Conservation (phyloP, 2,888 invertebrate genomes). For the Trissoscelio sp. region DNA sequence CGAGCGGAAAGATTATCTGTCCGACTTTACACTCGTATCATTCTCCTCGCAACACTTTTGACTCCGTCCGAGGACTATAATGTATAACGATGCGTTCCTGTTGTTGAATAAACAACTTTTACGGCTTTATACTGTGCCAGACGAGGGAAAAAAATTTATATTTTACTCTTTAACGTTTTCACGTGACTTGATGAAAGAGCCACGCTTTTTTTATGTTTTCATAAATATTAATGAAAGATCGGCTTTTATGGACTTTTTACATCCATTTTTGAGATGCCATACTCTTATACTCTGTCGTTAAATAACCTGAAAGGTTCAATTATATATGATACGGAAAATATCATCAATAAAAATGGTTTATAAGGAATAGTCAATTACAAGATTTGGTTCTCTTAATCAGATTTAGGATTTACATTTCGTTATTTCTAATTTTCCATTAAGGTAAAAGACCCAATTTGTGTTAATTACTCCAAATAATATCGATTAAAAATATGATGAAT, state of each 20-base stretch:
- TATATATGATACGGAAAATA: too few relatives aligned
- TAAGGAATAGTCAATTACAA: too few relatives aligned
- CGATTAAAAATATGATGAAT: too few relatives aligned
- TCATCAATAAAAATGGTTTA: too few relatives aligned
- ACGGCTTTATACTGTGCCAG: slow-evolving; percentile 8
- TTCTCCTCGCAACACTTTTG: slow-evolving; percentile 38
- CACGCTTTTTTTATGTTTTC: slow-evolving; percentile 18
- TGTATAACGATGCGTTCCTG: slow-evolving; percentile 20
- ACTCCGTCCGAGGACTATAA: slow-evolving; percentile 1
- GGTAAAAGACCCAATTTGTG: too few relatives aligned
- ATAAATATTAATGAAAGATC: slow-evolving; percentile 43
- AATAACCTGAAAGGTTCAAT: too few relatives aligned
- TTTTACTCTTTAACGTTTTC: slow-evolving; percentile 16
- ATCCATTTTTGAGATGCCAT: slow-evolving; percentile 4
- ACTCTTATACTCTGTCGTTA: too few relatives aligned
- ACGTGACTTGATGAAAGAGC: slow-evolving; percentile 13
- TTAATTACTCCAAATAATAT: too few relatives aligned
- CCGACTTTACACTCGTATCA: slow-evolving; percentile 42
- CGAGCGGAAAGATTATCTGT: slow-evolving; percentile 51
- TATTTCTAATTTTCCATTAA: too few relatives aligned
- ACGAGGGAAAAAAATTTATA: slow-evolving; percentile 15
- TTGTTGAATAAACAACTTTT: slow-evolving; percentile 50
- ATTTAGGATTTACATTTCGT: too few relatives aligned
- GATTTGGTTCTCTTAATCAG: too few relatives aligned
- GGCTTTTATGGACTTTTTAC: slow-evolving; percentile 35